These are phyloP conservation scores for Hyles euphorbiae DNA, from an alignment of 1,140 invertebrate genomes.

Conservation along the genomic window DNA sequence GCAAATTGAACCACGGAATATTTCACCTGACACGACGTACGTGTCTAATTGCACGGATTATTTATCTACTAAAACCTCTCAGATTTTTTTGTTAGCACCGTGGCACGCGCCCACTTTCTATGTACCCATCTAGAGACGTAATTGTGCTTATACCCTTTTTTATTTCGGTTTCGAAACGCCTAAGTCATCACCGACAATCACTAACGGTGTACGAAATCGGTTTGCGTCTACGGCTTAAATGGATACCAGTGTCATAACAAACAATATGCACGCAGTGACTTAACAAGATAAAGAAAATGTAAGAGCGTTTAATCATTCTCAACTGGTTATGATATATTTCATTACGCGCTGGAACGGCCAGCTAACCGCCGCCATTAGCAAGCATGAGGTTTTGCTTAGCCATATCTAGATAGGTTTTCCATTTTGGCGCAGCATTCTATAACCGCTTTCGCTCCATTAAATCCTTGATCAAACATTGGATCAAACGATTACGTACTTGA, in stretches of 20 bases:
- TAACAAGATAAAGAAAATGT: conserved; percentile 7
- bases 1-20: conserved; percentile 61
- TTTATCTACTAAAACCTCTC: conserved; percentile 49
- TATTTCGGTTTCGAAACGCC: conserved; percentile 44
- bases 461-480: conserved; percentile 2
- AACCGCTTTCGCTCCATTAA: no score
- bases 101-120: conserved; percentile 69
- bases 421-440: no score
- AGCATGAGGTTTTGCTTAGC: no score
- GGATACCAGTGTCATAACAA: conserved; percentile 9
- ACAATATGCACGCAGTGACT: conserved; percentile 5
- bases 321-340: no score
- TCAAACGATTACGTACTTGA: neutral
- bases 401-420: no score
- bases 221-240: conserved; percentile 6
- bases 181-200: conserved; percentile 51
- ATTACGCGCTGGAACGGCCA: no score
- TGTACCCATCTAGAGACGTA: conserved; percentile 53
- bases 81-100: conserved; percentile 48
- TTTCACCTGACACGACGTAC: conserved; percentile 61
- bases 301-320: conserved; percentile 2
- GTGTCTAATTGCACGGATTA: conserved; percentile 70
- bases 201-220: conserved; percentile 43
- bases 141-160: conserved; percentile 61
- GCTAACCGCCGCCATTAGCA: no score